Conservation (phyloP, 2,113 vertebrate species). For the Hippotragus niger region DNA sequence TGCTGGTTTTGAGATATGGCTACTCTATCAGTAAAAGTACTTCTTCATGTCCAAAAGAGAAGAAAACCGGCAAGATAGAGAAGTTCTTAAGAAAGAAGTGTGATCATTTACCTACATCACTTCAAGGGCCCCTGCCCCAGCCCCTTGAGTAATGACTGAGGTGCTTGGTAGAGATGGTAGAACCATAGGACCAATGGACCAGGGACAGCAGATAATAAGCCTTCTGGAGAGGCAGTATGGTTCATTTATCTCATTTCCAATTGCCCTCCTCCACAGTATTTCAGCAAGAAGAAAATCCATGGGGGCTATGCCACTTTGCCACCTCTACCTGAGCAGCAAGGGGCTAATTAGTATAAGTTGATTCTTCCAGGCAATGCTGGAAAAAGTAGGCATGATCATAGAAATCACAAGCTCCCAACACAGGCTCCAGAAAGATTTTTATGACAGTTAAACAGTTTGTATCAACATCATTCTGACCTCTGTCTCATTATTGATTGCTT, state of each 20-base stretch:
- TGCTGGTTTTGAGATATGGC: not conserved
- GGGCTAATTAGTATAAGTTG: not conserved
- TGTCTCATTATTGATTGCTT: not conserved
- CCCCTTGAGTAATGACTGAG: not conserved
- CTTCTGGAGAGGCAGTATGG: not conserved
- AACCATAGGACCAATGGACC: not conserved
- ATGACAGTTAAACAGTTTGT: not conserved
- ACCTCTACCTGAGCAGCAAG: not conserved
- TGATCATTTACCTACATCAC: not conserved
- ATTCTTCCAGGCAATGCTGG: not conserved
- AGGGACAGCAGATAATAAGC: not conserved
- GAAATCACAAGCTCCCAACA: not conserved
- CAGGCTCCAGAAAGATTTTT: not conserved
- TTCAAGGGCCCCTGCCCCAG: not conserved
- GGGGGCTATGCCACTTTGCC: not conserved
- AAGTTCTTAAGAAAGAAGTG: not conserved
- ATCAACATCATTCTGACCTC: not conserved
- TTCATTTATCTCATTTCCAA: not conserved
- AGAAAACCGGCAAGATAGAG: not conserved
- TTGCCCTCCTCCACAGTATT: not conserved
- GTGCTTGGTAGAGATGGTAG: not conserved
- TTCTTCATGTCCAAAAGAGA: not conserved
- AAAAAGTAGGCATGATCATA: not conserved
- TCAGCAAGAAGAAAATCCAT: not conserved
- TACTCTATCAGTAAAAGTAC: not conserved